Evolutionary conservation across 37 sponge, comb jelly and placozoan species (phyloP), one percentile per base, ranked within the genome.

Genomic region (Hormiphora californensis): DNA sequence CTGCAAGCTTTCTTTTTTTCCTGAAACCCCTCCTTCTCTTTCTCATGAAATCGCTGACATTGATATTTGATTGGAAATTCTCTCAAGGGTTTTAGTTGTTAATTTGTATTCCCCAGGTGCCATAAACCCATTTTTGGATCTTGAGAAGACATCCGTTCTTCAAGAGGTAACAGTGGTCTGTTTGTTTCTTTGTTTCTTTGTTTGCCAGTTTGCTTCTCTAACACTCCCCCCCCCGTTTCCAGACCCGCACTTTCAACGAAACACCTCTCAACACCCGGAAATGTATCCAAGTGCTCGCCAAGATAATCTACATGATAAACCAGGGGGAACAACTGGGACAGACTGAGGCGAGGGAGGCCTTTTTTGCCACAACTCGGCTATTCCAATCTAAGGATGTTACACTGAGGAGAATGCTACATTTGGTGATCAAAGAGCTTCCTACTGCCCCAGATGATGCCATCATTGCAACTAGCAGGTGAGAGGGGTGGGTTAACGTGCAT

Each of bases 361-460:
- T 96, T 89, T 96, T 96, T 90, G 94, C 97, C 21, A 86, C 90
- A 22, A 96, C 97, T 0, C 92, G 94, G 55, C 89, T 96, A 0
- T 96, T 92, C 85, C 97, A 96, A 73, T 96, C 93, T 5, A 90
- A 96, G 59, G 94, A 96, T 85, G 89, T 93, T 30, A 67, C 85
- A 39, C 89, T 95, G 15, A 90, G 97, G 15, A 85, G 97, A 0
- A 55, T 96, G 85, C 90, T 94, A 17, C 94, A 96, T 57, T 51
- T 92, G 17, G 89, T 92, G 40, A 91, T 96, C 90, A 89, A 90
- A 51, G 93, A 90, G 78, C 91, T 96, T 90, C 88, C 94, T 17
- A 85, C 65, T 22, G 88, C 92, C 19, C 89, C 97, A 9, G 91
- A 94, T 39, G 97, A 96, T 88, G 97, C 94, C 90, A 96, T 96